Percentiles rank a stretch among this genome's conserved stretches.
Conservation (phyloP, 2,113 vertebrate species). For the Nestor notabilis region DNA sequence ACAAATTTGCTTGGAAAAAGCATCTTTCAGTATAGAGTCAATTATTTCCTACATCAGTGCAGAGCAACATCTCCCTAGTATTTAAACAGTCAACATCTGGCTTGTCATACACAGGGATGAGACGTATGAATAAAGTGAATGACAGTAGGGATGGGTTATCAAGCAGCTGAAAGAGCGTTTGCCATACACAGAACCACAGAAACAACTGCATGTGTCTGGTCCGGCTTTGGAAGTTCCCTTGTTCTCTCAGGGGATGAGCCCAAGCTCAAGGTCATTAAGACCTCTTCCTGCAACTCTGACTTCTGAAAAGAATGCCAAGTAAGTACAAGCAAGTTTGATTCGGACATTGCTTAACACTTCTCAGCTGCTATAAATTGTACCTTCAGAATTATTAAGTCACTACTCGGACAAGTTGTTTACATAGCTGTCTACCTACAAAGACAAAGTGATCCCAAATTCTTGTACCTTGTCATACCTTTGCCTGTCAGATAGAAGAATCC, state of each 20-base stretch:
- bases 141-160: not conserved
- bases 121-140: not conserved
- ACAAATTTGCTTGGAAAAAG: not conserved
- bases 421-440: not conserved
- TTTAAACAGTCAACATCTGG: not conserved
- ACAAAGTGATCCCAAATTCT: not conserved
- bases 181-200: not conserved
- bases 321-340: not conserved
- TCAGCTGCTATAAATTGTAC: not conserved
- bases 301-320: not conserved
- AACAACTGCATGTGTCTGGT: fast-evolving
- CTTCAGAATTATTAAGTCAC: not conserved
- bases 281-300: not conserved
- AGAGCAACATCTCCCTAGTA: not conserved
- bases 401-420: not conserved
- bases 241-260: not conserved
- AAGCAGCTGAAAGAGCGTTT: not conserved
- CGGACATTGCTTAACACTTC: not conserved
- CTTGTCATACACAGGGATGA: not conserved
- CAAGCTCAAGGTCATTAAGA: not conserved
- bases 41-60: not conserved
- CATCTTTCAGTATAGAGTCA: not conserved
- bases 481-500: not conserved
- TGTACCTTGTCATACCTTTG: not conserved
- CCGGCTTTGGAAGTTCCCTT: not conserved